A percentile compares a stretch with the other conserved stretches of the same genome.
phyloP scores from a whole-genome alignment of 2,797 vertebrate species.

The Malurus splendens region DNA sequence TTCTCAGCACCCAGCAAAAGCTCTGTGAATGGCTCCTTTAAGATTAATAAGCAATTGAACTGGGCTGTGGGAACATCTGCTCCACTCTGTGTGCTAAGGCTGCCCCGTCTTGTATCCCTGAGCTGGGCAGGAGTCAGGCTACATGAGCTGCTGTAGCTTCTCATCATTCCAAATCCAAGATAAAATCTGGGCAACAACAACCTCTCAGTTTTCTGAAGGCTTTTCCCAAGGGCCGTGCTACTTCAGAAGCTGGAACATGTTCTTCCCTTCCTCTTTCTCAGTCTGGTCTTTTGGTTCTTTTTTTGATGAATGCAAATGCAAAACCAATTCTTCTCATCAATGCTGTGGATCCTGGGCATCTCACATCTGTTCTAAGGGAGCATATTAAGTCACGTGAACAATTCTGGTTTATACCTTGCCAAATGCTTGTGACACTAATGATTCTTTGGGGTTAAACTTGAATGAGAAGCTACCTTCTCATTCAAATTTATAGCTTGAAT shows the following conservation, averaged over 20 bases:
- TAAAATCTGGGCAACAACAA: background rate
- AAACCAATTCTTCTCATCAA: background rate
- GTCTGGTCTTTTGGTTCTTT: background rate
- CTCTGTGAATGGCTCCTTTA: background rate
- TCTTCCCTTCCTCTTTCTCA: background rate
- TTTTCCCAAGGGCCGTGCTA: background rate
- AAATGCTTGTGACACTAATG: background rate
- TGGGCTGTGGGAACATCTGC: background rate
- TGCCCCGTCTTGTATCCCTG: background rate
- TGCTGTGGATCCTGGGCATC: background rate
- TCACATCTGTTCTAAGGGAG: background rate
- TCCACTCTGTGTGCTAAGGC: accelerated
- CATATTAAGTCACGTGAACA: accelerated
- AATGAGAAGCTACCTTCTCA: background rate
- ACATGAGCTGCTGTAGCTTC: background rate
- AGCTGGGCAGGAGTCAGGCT: background rate
- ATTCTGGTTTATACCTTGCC: background rate
- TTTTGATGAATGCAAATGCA: background rate
- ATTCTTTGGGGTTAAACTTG: background rate
- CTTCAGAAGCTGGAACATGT: background rate
- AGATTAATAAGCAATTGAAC: background rate
- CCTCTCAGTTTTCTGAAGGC: background rate
- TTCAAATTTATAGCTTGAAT: too few species aligned
- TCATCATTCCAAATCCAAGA: background rate
- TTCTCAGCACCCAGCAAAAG: background rate